These are phyloP conservation scores for Danionella dracula DNA, from an alignment of 2,797 vertebrate genomes.

Conservation along the genomic window DNA sequence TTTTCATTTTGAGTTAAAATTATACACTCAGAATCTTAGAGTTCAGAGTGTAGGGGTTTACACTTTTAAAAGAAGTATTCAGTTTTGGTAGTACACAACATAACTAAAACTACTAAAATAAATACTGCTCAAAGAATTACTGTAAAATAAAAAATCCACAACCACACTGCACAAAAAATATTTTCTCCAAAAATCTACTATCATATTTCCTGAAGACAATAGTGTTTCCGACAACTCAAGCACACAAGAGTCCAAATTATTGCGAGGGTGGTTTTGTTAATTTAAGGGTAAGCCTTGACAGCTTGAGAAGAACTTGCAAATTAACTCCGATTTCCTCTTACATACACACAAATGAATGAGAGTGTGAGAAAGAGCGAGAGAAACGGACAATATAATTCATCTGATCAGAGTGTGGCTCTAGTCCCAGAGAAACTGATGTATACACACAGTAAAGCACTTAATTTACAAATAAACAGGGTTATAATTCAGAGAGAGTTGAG, in stretches of 20 bases:
- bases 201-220: too few relatives aligned
- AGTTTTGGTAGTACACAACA: too few relatives aligned
- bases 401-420: conserved; percentile 46
- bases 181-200: too few relatives aligned
- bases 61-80: too few relatives aligned
- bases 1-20: too few relatives aligned
- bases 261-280: neutral
- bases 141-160: too few relatives aligned
- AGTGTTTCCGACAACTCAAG: neutral
- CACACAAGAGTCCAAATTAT: neutral
- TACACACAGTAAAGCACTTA: conserved; percentile 67
- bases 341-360: conserved; percentile 18
- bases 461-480: conserved; percentile 69
- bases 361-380: conserved; percentile 4
- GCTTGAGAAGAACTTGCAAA: neutral
- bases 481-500: conserved; percentile 51
- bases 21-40: too few relatives aligned
- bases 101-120: too few relatives aligned
- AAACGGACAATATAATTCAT: conserved; percentile 59
- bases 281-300: neutral
- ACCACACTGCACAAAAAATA: too few relatives aligned
- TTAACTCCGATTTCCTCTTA: neutral
- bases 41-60: too few relatives aligned
- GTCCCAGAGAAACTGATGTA: conserved; percentile 61
- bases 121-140: too few relatives aligned